These are phyloP conservation scores for Diuraphis noxia DNA, from an alignment of 1,140 invertebrate species.

Conservation along the genomic window DNA sequence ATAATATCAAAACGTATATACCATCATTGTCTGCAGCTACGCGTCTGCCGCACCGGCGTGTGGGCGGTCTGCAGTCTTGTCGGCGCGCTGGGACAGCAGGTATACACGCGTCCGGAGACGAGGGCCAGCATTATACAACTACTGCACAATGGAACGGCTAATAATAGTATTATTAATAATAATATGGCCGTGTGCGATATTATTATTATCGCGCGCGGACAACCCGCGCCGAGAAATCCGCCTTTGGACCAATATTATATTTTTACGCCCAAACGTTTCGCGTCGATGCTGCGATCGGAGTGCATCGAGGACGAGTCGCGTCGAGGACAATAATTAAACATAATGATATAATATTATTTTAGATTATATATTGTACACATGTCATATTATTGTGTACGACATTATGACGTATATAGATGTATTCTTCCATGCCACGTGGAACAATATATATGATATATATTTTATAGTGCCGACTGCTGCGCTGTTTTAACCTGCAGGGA, in stretches of 20 bases:
- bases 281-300: background rate
- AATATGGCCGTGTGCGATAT: background rate
- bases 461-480: background rate
- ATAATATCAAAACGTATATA: background rate
- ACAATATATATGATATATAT: too few species aligned
- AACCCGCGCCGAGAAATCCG: background rate
- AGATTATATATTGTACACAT: too few species aligned
- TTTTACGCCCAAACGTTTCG: slow-evolving; percentile 11
- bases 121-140: too few species aligned
- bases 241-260: background rate
- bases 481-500: too few species aligned
- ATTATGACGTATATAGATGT: background rate
- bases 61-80: slow-evolving; percentile 25
- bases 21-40: background rate
- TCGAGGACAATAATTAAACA: background rate
- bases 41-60: background rate
- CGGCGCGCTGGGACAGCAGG: background rate
- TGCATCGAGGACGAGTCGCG: background rate
- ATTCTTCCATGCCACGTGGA: background rate
- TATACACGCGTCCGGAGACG: background rate
- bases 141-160: background rate
- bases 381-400: background rate
- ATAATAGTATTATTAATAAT: background rate
- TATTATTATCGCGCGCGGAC: background rate
- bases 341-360: background rate